phyloP scores from a whole-genome alignment of 2,888 invertebrate genomes.

The Mamestra brassicae region DNA sequence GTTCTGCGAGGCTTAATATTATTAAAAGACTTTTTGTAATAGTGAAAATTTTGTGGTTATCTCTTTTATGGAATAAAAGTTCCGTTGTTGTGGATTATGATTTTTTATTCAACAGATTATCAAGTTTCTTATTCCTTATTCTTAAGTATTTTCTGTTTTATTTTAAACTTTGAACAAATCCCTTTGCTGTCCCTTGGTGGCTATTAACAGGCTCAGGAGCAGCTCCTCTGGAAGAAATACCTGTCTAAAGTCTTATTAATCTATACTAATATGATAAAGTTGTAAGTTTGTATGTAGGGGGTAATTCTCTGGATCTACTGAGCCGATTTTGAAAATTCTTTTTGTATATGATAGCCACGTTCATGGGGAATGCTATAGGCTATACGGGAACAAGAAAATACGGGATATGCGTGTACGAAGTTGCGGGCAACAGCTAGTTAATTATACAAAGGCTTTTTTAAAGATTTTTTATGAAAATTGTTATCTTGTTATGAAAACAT shows the following conservation, averaged over 20 bases:
- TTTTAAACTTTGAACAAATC: slow-evolving; percentile 4
- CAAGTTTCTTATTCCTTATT: slow-evolving; percentile 6
- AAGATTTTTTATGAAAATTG: too few relatives aligned
- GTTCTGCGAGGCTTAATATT: slow-evolving; percentile 34
- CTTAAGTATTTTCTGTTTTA: neutral
- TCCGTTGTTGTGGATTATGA: slow-evolving; percentile 9
- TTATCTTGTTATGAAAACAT: too few relatives aligned
- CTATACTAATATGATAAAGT: too few relatives aligned
- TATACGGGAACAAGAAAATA: too few relatives aligned
- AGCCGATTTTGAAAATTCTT: too few relatives aligned
- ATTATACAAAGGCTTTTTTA: too few relatives aligned
- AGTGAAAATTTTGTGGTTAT: slow-evolving; percentile 52
- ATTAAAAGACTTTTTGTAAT: slow-evolving; percentile 57
- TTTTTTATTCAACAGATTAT: slow-evolving; percentile 33
- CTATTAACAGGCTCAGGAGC: neutral
- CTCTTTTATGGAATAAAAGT: slow-evolving; percentile 38
- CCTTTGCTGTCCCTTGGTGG: neutral
- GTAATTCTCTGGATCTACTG: too few relatives aligned
- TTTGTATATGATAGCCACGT: too few relatives aligned
- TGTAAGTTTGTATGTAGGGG: too few relatives aligned
- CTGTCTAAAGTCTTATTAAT: neutral
- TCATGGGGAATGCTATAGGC: too few relatives aligned
- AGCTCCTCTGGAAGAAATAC: neutral
- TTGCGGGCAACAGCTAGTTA: too few relatives aligned
- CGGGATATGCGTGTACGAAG: too few relatives aligned